Conservation (phyloP, 2,888 invertebrate genomes). For the Rosalia funebris region DNA sequence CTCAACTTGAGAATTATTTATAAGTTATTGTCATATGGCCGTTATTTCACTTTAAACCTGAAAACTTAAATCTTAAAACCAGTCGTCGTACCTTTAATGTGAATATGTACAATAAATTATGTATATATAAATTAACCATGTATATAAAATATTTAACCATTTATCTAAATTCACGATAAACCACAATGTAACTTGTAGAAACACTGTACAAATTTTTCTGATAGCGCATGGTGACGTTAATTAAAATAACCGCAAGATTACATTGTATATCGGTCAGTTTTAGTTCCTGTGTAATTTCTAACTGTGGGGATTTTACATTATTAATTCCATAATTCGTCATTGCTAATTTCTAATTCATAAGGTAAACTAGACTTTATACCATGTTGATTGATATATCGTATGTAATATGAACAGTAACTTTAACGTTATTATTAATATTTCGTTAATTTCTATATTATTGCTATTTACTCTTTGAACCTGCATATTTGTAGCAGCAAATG, state of each 20-base stretch:
- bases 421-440: not conserved
- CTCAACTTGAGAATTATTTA: too few relatives aligned
- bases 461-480: slow-evolving; percentile 38
- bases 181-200: slow-evolving; percentile 18
- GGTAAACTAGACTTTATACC: too few relatives aligned
- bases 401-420: too few relatives aligned
- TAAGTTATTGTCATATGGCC: too few relatives aligned
- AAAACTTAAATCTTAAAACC: too few relatives aligned
- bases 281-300: slow-evolving; percentile 40
- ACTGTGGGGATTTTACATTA: slow-evolving; percentile 1
- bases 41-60: too few relatives aligned
- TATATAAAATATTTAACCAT: too few relatives aligned
- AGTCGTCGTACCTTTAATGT: too few relatives aligned
- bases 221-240: slow-evolving; percentile 37
- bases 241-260: slow-evolving; percentile 45
- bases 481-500: not conserved
- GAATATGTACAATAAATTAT: too few relatives aligned
- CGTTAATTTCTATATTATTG: not conserved
- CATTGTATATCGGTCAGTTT: slow-evolving; percentile 42
- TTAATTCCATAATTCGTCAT: not conserved
- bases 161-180: slow-evolving; percentile 7
- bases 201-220: slow-evolving; percentile 25
- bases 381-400: too few relatives aligned
- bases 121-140: too few relatives aligned
- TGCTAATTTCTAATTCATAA: too few relatives aligned